Conservation (phyloP, 2,888 invertebrate genomes). For the Empis livida region DNA sequence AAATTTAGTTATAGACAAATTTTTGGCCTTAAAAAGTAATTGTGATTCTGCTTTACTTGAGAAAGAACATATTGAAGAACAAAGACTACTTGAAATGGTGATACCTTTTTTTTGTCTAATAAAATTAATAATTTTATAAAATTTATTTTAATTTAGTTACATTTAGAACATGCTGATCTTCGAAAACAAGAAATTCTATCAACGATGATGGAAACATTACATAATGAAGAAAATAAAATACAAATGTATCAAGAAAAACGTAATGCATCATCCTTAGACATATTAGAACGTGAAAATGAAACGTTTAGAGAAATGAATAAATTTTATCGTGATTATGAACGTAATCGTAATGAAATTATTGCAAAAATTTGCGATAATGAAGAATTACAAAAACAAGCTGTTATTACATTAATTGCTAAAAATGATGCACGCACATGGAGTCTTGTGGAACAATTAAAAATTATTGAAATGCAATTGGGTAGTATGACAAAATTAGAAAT, state of each 20-base stretch:
- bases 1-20: constrained; percentile 50
- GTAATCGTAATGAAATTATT: constrained; percentile 45
- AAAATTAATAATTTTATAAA: constrained; percentile 29
- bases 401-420: constrained; percentile 55
- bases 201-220: constrained; percentile 56
- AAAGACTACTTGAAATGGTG: constrained; percentile 45
- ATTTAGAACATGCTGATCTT: constrained; percentile 38
- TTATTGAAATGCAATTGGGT: constrained; percentile 59
- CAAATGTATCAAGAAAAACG: constrained; percentile 47
- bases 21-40: constrained; percentile 44
- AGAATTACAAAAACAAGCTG: constrained; percentile 58
- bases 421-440: constrained; percentile 66
- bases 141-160: constrained; percentile 15
- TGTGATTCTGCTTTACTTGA: constrained; percentile 51
- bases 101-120: background rate
- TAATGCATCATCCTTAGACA: constrained; percentile 42
- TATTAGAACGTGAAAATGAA: constrained; percentile 53
- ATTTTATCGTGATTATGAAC: constrained; percentile 48
- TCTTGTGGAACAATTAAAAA: constrained; percentile 57
- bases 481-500: constrained; percentile 59
- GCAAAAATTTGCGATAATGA: constrained; percentile 51
- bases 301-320: constrained; percentile 45
- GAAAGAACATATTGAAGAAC: constrained; percentile 53
- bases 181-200: constrained; percentile 54
- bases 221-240: constrained; percentile 50